Evolutionary conservation across 2,113 vertebrate genomes (phyloP).

Genomic region (Montifringilla adamsi): DNA sequence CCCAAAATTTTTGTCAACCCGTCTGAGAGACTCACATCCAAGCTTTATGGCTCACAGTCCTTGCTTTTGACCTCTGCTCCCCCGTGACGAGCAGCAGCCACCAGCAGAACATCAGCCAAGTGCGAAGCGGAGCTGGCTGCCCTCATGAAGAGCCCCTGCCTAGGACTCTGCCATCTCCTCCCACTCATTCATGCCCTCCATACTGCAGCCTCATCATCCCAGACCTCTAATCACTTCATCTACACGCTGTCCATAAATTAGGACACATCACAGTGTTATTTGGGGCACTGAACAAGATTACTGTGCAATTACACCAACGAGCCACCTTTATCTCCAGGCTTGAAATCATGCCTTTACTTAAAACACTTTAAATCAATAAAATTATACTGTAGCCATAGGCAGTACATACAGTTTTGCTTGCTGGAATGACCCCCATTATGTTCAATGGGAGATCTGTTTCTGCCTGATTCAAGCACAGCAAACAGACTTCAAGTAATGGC

Average conservation of each 20-base stretch:
- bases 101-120: not conserved
- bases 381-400: conserved; percentile 37
- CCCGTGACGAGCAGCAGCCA: not conserved
- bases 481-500: conserved; percentile 62
- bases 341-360: conserved; percentile 55
- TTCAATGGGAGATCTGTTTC: conserved; percentile 32
- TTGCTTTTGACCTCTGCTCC: not conserved
- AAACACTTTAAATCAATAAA: conserved; percentile 66
- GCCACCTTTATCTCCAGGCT: conserved; percentile 52
- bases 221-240: conserved; percentile 57
- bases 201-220: conserved; percentile 31
- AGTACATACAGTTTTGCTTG: conserved; percentile 66
- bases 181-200: conserved; percentile 58
- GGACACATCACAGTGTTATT: conserved; percentile 44
- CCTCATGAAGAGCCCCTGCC: not conserved
- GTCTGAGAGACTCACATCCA: not conserved
- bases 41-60: not conserved
- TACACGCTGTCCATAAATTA: conserved; percentile 43
- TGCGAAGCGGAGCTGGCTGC: not conserved
- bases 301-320: conserved; percentile 51
- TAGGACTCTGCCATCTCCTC: conserved; percentile 40
- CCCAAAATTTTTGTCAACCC: not conserved
- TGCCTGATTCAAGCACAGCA: conserved; percentile 60
- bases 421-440: conserved; percentile 48
- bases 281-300: conserved; percentile 59